A percentile compares a stretch with the other conserved stretches of the same genome.
Evolutionary conservation across 2,113 vertebrate genomes (phyloP).

Genomic region (Plecturocebus donacophilus): DNA sequence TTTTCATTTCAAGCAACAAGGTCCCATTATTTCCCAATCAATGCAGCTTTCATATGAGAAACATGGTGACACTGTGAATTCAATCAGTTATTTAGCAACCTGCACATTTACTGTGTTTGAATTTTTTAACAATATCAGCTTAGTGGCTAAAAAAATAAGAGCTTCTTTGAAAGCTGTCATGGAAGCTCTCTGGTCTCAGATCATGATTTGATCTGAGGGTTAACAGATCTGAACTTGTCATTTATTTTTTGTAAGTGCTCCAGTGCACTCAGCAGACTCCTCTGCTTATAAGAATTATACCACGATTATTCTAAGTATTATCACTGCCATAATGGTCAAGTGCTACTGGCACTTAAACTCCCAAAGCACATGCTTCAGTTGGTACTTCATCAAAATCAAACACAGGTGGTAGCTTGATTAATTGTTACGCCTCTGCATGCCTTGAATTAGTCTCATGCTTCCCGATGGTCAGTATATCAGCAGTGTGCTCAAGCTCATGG

Average conservation of each 20-base stretch:
- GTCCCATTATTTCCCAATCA: not conserved
- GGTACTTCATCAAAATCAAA: conserved; percentile 28
- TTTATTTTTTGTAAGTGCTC: not conserved
- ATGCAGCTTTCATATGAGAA: not conserved
- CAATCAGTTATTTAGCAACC: not conserved
- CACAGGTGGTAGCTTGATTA: conserved; percentile 37
- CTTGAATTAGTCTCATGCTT: not conserved
- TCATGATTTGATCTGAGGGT: not conserved
- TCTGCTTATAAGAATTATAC: not conserved
- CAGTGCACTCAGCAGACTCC: not conserved
- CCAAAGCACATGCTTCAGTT: not conserved
- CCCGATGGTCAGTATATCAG: not conserved
- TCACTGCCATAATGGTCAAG: not conserved
- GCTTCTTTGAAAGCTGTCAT: not conserved
- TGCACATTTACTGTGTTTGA: not conserved
- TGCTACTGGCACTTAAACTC: not conserved
- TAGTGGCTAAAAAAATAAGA: not conserved
- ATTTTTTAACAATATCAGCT: not conserved
- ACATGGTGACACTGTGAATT: not conserved
- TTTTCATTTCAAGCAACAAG: not conserved
- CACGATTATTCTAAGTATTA: not conserved
- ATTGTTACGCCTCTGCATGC: not conserved
- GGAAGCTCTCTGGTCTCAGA: not conserved
- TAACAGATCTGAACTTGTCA: not conserved
- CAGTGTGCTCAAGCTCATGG: not conserved